Base-by-base conservation (phyloP, 2,113 vertebrate species). In the Protobothrops flavoviridis region DNA sequence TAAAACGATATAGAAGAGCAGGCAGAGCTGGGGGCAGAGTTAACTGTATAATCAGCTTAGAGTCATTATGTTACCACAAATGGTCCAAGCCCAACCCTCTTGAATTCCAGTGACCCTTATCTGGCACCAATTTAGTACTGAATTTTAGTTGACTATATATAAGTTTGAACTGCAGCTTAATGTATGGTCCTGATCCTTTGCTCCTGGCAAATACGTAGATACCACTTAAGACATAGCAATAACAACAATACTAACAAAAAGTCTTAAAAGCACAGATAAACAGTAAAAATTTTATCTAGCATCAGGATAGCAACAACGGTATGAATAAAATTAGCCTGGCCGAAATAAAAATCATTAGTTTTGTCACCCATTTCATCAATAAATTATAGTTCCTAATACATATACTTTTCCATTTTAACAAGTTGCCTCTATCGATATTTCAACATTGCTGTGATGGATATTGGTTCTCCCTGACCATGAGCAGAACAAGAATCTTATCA, bases 361-460 rank as follows among this genome's bases (percentile, higher is more conserved):
- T 96, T 95, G 87, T 89, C 96, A 96, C n/a, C 93, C 55, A 92
- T 95, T 96, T 95, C 93, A 94, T 95, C 93, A 53, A 86, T 91
- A 7, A 86, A 69, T 92, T 94, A 11, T 64, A 69, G 91, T 94
- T 94, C 95, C 94, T 88, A 94, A n/a, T 91, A 93, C 92, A 94
- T 92, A 81, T 59, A 93, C 90, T 94, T 91, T 90, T 94, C 55
- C 91, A 93, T 85, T 55, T 95, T 95, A 96, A 96, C 93, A 88
- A 96, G 69, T 81, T 81, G 69, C n/a, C 69, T 81, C n/a, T 81
- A 20, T 39, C n/a, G 7, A 39, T 81, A 39, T 39, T 81, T 81
- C 69, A 81, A 81, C 33, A 20, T 39, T 17, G 15, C 69, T 81
- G n/a, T 81, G n/a, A 74, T 81, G 5, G 69, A 81, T 39, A 81